Evolutionary conservation across 2,888 invertebrate species (phyloP), one percentile per base, ranked within the genome.

Genomic region (Sclerodermus sp.): DNA sequence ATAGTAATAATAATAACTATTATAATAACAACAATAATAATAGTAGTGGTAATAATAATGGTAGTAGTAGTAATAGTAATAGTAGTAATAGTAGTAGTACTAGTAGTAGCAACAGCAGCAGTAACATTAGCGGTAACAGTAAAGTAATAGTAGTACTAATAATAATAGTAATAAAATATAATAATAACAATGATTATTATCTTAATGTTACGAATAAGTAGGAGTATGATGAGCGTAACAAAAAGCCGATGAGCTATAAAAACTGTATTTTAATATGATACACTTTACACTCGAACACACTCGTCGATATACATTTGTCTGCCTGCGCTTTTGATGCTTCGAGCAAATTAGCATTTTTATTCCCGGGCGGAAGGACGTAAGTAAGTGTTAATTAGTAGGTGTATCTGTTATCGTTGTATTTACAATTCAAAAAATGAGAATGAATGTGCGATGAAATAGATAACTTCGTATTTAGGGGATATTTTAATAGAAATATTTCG

Each of bases 261-360:
- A 64, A 52, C 57, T 67, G 68, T 70, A 70, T 70, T 70, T 70
- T 69, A 69, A 57, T 70, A 70, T 49, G 57, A 55, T 64, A 66
- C 59, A 64, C 56, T 66, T 67, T 65, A 70, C 67, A 63, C 49
- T 51, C 45, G 45, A 42, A 48, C 47, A 52, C 32, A 17, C 12
- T 18, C 40, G 40, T 47, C 34, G 41, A 47, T 34, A 15, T 36
- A 15, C 23, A 12, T 16, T 23, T 45, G 41, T 43, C 23, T 36
- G 49, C 45, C 52, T 52, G 50, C 42, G 51, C 49, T 53, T 55
- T 53, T 40, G 53, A 41, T 37, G 45, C 18, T 50, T 47, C 3
- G 43, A 40, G 31, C 40, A 40, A 37, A 38, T 38, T 23, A 23
- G 23, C 23, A 23, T 23, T 23, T 23, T 23, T 23, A 23, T 23